These are phyloP conservation scores for Dioctria linearis DNA, from an alignment of 2,888 invertebrate species.

Conservation along the genomic window DNA sequence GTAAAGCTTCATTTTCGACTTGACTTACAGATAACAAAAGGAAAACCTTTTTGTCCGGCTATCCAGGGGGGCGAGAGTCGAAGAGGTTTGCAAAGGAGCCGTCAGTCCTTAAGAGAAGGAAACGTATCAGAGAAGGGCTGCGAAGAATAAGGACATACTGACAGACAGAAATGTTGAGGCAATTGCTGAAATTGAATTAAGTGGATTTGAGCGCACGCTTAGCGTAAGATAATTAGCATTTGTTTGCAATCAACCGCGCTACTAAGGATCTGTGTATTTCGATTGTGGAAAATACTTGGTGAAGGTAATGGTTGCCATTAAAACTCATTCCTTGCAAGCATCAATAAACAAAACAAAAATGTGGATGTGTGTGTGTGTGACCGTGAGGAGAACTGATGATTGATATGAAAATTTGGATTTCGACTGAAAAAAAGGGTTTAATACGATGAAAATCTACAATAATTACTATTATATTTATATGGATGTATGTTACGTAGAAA, in stretches of 20 bases:
- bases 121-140: not conserved
- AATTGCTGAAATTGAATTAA: constrained; percentile 56
- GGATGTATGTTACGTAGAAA: too few species aligned
- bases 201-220: constrained; percentile 56
- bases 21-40: constrained; percentile 54
- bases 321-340: constrained; percentile 21
- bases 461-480: too few species aligned
- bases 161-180: constrained; percentile 48
- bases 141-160: constrained; percentile 38
- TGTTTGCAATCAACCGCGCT: constrained; percentile 53
- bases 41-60: constrained; percentile 38
- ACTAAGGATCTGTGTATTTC: constrained; percentile 15
- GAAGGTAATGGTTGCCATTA: constrained; percentile 53
- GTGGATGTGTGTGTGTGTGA: constrained; percentile 32
- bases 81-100: not conserved
- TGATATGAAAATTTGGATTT: not conserved
- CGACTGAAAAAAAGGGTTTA: not conserved
- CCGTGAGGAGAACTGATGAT: constrained; percentile 16
- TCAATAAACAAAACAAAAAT: not conserved
- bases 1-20: constrained; percentile 54
- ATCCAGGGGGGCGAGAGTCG: not conserved
- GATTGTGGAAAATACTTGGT: constrained; percentile 48
- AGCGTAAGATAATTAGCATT: constrained; percentile 56
- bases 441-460: too few species aligned
- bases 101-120: not conserved